Evolutionary conservation across 2,797 vertebrate genomes (phyloP).

Genomic region (Coregonus ussuriensis): DNA sequence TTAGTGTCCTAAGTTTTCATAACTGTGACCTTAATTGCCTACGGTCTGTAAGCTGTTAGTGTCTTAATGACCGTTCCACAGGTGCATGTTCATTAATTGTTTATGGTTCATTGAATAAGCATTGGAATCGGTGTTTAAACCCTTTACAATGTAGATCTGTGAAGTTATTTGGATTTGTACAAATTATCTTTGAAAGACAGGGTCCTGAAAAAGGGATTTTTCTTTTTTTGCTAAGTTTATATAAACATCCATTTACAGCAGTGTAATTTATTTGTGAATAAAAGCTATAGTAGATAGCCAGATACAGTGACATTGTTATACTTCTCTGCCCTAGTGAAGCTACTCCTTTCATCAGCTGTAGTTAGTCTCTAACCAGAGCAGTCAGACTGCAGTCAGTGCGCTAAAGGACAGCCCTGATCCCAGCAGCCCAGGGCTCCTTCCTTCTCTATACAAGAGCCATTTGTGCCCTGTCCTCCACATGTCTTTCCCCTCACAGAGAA

Average conservation of each 20-base stretch:
- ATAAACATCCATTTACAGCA: neutral
- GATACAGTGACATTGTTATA: neutral
- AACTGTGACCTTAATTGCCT: too few species aligned
- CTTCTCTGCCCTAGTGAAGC: neutral
- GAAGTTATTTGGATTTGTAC: too few species aligned
- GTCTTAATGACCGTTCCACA: too few species aligned
- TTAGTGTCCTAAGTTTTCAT: too few species aligned
- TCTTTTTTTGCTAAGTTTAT: too few species aligned
- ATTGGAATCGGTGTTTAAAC: too few species aligned
- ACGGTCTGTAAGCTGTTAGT: too few species aligned
- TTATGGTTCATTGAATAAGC: too few species aligned
- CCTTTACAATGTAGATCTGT: too few species aligned
- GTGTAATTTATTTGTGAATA: neutral
- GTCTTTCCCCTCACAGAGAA: constrained; percentile 73
- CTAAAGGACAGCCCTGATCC: constrained; percentile 2
- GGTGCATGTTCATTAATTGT: too few species aligned
- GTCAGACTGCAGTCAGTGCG: neutral
- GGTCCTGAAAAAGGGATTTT: too few species aligned
- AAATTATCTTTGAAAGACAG: too few species aligned
- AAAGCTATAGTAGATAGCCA: neutral
- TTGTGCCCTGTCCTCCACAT: constrained; percentile 71
- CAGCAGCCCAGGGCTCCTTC: constrained; percentile 31
- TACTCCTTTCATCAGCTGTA: neutral
- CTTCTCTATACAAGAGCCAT: constrained; percentile 67
- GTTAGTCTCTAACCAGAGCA: neutral